Conservation (phyloP, 92 coral and sea anemone species). For the Porites evermanni region DNA sequence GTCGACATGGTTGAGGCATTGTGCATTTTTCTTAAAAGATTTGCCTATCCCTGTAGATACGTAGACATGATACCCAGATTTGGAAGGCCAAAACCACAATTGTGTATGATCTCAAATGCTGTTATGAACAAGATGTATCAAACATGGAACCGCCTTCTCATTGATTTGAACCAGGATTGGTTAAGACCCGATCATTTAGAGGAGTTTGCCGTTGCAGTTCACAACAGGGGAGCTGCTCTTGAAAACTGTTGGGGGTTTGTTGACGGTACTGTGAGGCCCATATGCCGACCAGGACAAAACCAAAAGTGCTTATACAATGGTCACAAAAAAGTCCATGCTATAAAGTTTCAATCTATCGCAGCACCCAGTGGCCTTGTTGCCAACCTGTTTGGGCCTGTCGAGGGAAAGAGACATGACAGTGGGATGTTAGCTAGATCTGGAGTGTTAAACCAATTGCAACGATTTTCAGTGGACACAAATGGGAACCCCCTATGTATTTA, state of each 20-base stretch:
- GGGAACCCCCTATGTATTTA: conserved; percentile 8
- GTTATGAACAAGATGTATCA: conserved; percentile 28
- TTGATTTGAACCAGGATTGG: conserved; percentile 36
- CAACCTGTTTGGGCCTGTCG: conserved; percentile 35
- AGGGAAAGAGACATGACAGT: conserved; percentile 46
- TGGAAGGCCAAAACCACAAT: conserved; percentile 42
- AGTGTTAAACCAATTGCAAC: conserved; percentile 19
- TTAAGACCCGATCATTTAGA: conserved; percentile 30
- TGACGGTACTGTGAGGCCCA: neutral
- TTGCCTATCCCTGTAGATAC: conserved; percentile 26
- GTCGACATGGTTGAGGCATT: conserved; percentile 1
- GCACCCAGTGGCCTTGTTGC: conserved; percentile 54
- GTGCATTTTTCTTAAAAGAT: conserved; percentile 11
- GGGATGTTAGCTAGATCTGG: conserved; percentile 45
- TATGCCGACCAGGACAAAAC: no score
- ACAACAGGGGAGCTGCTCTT: conserved; percentile 31
- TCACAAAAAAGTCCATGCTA: conserved; percentile 8
- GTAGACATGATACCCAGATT: conserved; percentile 20
- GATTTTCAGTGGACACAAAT: conserved; percentile 6
- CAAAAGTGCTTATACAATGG: no score
- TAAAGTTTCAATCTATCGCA: conserved; percentile 46
- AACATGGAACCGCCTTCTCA: neutral
- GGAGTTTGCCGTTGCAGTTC: conserved; percentile 37
- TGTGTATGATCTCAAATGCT: conserved; percentile 20
- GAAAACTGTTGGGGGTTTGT: conserved; percentile 45